These are phyloP conservation scores for Leptocoma aspasia DNA, from an alignment of 2,113 vertebrate species.

Conservation along the genomic window DNA sequence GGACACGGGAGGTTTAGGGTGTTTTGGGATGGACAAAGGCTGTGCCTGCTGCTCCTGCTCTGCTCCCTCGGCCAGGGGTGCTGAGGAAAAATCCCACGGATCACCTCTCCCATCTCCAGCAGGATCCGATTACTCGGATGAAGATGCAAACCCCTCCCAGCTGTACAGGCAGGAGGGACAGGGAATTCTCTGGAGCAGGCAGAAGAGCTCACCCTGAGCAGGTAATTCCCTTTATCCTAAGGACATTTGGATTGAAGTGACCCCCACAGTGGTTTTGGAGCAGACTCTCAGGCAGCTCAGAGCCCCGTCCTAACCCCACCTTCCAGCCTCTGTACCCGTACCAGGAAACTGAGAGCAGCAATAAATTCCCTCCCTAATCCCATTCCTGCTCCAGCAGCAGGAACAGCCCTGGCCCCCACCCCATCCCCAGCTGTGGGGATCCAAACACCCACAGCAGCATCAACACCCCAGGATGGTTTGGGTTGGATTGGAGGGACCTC, in stretches of 20 bases:
- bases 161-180: rapidly evolving
- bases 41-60: rapidly evolving
- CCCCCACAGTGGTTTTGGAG: rapidly evolving
- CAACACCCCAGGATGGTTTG: not conserved
- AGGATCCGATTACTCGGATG: rapidly evolving
- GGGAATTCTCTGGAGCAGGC: not conserved
- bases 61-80: not conserved
- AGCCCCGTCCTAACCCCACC: not conserved
- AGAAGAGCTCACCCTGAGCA: not conserved
- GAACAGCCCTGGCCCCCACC: not conserved
- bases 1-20: rapidly evolving
- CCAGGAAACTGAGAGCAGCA: rapidly evolving
- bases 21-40: not conserved
- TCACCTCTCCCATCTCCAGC: rapidly evolving
- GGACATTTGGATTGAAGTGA: rapidly evolving
- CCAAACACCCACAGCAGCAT: rapidly evolving
- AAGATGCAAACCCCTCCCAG: not conserved
- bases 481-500: not conserved
- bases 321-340: rapidly evolving
- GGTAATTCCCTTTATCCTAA: not conserved
- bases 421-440: rapidly evolving
- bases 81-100: rapidly evolving
- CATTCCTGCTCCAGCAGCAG: rapidly evolving
- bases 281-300: rapidly evolving
- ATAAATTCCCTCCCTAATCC: rapidly evolving